Conservation (phyloP, 2,888 invertebrate genomes). For the Amiota minor region DNA sequence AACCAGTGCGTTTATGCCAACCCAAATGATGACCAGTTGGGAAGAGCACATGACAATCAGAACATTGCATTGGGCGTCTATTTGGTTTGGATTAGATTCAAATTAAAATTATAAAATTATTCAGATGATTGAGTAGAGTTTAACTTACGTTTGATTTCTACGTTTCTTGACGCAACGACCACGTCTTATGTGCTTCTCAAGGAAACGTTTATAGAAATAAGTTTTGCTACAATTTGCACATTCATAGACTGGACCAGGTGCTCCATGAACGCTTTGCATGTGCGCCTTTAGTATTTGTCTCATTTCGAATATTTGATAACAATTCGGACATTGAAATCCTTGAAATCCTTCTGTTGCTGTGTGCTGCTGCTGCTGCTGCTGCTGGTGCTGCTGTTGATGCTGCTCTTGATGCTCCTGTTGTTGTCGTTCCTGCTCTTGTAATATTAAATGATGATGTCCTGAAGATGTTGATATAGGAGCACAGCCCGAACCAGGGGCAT, state of each 20-base stretch:
- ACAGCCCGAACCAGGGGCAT: no score
- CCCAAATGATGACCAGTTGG: constrained; percentile 73
- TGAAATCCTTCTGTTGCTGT: constrained; percentile 40
- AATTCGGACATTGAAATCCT: constrained; percentile 71
- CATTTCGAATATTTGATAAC: constrained; percentile 71
- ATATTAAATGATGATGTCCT: neutral
- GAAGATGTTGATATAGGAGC: neutral
- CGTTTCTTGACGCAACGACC: constrained; percentile 72
- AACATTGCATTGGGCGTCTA: constrained; percentile 73
- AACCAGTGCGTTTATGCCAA: constrained; percentile 73
- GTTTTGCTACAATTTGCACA: constrained; percentile 72
- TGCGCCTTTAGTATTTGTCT: constrained; percentile 71
- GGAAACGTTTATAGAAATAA: constrained; percentile 72
- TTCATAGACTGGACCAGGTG: constrained; percentile 70
- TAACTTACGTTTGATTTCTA: constrained; percentile 72
- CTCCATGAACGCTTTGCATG: constrained; percentile 71
- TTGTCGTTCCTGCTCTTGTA: neutral
- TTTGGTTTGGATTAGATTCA: neutral
- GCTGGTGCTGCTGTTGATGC: neutral
- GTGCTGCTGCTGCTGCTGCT: constrained; percentile 20
- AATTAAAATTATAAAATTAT: neutral
- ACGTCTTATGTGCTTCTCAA: constrained; percentile 72
- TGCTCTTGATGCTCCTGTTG: no score
- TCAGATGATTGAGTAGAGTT: neutral
- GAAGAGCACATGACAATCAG: constrained; percentile 71